These are phyloP conservation scores for Danio rerio DNA, from an alignment of 2,113 vertebrate species.

Conservation along the genomic window DNA sequence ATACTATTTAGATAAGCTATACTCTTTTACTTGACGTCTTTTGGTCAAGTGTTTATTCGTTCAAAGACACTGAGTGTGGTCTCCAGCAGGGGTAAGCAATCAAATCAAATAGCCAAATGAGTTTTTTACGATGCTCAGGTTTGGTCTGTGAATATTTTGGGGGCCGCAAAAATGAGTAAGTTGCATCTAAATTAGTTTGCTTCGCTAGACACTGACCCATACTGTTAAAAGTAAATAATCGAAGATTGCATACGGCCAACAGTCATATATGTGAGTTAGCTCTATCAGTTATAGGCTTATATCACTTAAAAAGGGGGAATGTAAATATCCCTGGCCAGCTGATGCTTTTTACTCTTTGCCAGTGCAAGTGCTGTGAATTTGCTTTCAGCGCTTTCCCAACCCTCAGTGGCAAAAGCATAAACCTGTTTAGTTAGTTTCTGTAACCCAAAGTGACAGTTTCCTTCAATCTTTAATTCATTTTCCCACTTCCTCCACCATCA, in stretches of 20 bases:
- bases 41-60: no score
- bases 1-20: no score
- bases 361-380: slow-evolving; percentile 75
- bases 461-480: slow-evolving; percentile 91
- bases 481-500: slow-evolving; percentile 88
- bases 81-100: slow-evolving; percentile 95
- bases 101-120: no score
- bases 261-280: slow-evolving; percentile 7
- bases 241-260: not conserved
- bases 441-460: slow-evolving; percentile 89
- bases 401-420: slow-evolving; percentile 77
- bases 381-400: slow-evolving; percentile 79
- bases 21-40: no score
- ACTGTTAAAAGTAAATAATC: not conserved
- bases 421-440: slow-evolving; percentile 81
- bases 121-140: not conserved
- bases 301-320: not conserved
- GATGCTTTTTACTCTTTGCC: slow-evolving; percentile 73
- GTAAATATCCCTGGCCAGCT: slow-evolving; percentile 46
- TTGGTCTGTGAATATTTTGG: not conserved
- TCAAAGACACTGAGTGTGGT: slow-evolving; percentile 83
- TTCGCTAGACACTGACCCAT: not conserved
- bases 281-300: not conserved
- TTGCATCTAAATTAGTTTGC: not conserved
- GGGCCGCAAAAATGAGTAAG: not conserved